Evolutionary conservation across 92 coral and sea anemone species (phyloP).

Genomic region (Palythoa grandiflora): DNA sequence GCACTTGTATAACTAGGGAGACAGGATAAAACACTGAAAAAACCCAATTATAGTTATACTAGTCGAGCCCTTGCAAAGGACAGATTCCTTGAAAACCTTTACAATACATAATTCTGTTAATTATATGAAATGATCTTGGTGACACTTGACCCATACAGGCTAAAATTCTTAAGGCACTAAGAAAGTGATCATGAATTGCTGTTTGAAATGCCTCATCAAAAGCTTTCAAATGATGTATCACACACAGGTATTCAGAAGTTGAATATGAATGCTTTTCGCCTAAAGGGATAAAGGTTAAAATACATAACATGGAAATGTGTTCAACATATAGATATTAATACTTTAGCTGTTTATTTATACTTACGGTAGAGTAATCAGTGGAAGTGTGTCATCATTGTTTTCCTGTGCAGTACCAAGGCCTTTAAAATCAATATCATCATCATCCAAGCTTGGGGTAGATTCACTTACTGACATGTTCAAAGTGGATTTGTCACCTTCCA

Average conservation of each 20-base stretch:
- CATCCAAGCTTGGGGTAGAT: constrained; percentile 64
- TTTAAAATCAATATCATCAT: constrained; percentile 55
- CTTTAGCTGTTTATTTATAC: neutral
- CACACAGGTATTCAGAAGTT: neutral
- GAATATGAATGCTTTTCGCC: neutral
- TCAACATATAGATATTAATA: neutral
- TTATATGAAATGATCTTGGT: neutral
- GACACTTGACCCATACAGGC: neutral
- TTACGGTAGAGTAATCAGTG: constrained; percentile 14
- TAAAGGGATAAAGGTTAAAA: neutral
- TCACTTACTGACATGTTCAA: constrained; percentile 60
- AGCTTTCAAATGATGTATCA: neutral
- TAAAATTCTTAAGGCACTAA: neutral
- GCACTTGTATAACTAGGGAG: constrained; percentile 35
- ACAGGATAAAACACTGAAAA: neutral
- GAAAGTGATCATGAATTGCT: neutral
- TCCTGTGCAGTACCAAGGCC: constrained; percentile 61
- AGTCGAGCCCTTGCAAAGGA: neutral
- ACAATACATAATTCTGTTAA: neutral
- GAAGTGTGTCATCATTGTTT: constrained; percentile 63
- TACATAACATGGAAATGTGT: neutral
- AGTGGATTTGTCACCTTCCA: constrained; percentile 51
- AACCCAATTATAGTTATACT: no score
- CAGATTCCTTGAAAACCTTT: neutral
- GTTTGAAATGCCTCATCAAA: neutral